Base-by-base conservation (phyloP, 92 coral and sea anemone genomes). In the Parazoanthus swiftii region DNA sequence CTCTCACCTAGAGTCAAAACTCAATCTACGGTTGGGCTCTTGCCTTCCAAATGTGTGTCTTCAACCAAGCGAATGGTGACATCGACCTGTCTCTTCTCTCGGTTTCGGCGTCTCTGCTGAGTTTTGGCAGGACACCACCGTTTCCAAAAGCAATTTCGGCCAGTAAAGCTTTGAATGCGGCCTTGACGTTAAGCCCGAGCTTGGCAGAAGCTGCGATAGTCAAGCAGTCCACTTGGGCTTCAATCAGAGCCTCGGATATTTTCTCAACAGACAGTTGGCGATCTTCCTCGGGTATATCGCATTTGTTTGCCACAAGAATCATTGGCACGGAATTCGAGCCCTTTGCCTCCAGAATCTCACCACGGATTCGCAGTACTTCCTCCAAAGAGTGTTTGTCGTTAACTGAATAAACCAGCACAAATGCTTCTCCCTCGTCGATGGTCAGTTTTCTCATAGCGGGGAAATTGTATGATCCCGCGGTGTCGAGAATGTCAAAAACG, bases 401-500 rank as follows among this genome's bases (percentile, higher is more conserved):
- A 8, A 97, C 91, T 0, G 98, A 92, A 78, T 97, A 95, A 2
- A 97, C 96, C 6, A 97, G 89, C n/a, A 97, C 88, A 77, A 97
- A 97, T 63, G 96, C 97, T 5, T 97, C 94, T 1, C 98, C 97
- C 59, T 93, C 91, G 63, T 94, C 94, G 26, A 95, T 89, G 0
- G 99, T 96, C 82, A 97, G 86, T 91, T 93, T 93, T 81, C 87
- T 95, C 99, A 97, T 97, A 15, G 99, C 99, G 6, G 99, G 99
- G 86, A 97, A 97, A 56, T 92, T 95, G 54, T 97, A 96, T 6
- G 98, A 94, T 4, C 99, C 99, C 18, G 98, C 97, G 26, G 99
- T 97, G 89, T 97, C 99, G 36, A 93, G 44, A 74, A 97, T 94
- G 85, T 97, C 93, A 38, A 97, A 88, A 25, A 97, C 89, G 35